Percentiles rank a stretch among this genome's conserved stretches.
Evolutionary conservation across 2,888 invertebrate species (phyloP).

Genomic region (Spilosoma lubricipeda): DNA sequence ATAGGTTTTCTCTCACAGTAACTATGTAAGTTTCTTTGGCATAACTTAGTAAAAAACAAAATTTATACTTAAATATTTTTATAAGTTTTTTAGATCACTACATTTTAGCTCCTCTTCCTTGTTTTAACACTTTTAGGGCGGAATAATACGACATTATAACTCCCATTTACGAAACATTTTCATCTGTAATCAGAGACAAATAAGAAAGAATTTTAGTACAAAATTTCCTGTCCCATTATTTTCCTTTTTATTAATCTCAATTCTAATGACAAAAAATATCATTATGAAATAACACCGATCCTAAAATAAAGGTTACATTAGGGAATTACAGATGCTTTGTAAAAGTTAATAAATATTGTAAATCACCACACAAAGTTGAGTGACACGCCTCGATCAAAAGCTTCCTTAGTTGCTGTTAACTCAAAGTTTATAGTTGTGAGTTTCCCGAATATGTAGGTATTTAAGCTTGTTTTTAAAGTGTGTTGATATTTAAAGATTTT

Average conservation of each 20-base stretch:
- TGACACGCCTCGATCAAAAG: slow-evolving; percentile 43
- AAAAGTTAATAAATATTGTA: slow-evolving; percentile 28
- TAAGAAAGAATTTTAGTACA: slow-evolving; percentile 30
- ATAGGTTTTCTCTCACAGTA: no score
- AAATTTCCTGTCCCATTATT: slow-evolving; percentile 21
- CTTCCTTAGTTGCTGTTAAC: slow-evolving; percentile 33
- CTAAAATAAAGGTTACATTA: neutral
- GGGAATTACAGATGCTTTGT: slow-evolving; percentile 5
- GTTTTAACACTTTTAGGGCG: slow-evolving; percentile 20
- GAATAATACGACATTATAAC: slow-evolving; percentile 40
- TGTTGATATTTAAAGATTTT: neutral
- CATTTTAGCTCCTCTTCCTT: neutral
- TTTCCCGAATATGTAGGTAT: neutral
- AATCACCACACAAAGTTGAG: slow-evolving; percentile 38
- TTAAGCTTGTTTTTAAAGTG: neutral
- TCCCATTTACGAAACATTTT: slow-evolving; percentile 37
- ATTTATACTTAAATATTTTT: neutral
- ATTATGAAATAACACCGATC: neutral
- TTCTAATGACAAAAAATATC: neutral
- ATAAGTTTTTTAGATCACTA: neutral
- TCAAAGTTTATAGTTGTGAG: slow-evolving; percentile 39
- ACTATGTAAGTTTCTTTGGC: no score
- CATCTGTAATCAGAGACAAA: slow-evolving; percentile 23
- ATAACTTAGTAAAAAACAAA: no score
- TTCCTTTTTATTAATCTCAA: neutral